phyloP scores from a whole-genome alignment of 2,888 invertebrate genomes.

The Hoplodrina ambigua region DNA sequence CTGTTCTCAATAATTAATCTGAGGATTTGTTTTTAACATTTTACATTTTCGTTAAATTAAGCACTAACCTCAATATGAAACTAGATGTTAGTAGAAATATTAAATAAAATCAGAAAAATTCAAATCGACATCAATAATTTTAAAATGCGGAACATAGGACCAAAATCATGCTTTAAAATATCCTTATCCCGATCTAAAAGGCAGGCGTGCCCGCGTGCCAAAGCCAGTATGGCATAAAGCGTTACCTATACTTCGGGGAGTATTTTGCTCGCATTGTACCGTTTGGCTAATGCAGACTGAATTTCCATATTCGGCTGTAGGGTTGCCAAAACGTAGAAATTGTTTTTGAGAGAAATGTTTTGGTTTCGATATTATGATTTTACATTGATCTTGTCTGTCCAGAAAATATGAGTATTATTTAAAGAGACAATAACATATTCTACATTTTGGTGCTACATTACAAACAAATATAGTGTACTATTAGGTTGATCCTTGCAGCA shows the following conservation, averaged over 20 bases:
- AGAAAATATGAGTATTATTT: not conserved
- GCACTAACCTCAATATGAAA: not conserved
- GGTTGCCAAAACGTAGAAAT: slow-evolving; percentile 47
- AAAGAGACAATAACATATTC: not conserved
- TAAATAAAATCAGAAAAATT: not conserved
- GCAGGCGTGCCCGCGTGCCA: slow-evolving; percentile 17
- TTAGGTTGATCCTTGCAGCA: too few species aligned
- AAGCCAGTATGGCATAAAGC: slow-evolving; percentile 41
- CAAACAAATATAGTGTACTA: too few species aligned
- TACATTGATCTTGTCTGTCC: slow-evolving; percentile 31
- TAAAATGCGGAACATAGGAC: slow-evolving; percentile 7
- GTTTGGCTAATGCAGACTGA: slow-evolving; percentile 63
- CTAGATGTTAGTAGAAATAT: not conserved
- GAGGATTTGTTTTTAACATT: not conserved
- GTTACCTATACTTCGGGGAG: slow-evolving; percentile 57
- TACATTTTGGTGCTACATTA: not conserved
- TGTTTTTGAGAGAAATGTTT: slow-evolving; percentile 37
- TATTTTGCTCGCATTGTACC: slow-evolving; percentile 61
- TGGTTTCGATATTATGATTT: not conserved
- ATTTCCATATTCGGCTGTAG: slow-evolving; percentile 62
- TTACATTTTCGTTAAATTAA: not conserved
- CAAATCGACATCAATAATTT: not conserved
- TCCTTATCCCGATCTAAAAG: slow-evolving; percentile 27
- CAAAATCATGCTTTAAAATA: slow-evolving; percentile 31
- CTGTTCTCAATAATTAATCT: too few species aligned